phyloP scores from a whole-genome alignment of 2,888 invertebrate species.

The Andrena marginata region DNA sequence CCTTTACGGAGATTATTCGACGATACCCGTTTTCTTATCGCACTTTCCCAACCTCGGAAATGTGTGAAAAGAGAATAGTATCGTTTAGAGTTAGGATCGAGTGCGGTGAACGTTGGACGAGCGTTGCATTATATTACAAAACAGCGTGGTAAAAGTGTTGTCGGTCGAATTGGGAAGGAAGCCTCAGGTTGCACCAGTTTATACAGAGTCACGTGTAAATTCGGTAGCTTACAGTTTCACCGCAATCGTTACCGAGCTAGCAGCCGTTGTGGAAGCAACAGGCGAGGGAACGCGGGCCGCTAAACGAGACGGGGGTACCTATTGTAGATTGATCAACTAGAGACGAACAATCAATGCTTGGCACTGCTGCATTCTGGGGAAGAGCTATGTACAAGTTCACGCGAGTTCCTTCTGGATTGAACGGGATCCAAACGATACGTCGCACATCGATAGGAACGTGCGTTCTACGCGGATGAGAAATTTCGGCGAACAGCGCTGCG shows the following conservation, averaged over 20 bases:
- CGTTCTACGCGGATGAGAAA: background rate
- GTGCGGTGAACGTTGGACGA: conserved; percentile 29
- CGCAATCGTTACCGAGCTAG: conserved; percentile 10
- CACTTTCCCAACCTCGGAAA: conserved; percentile 3
- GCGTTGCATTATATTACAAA: conserved; percentile 13
- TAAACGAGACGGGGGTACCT: conserved; percentile 19
- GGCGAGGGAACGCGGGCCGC: conserved; percentile 19
- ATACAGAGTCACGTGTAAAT: background rate
- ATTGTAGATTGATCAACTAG: conserved; percentile 21
- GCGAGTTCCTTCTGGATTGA: conserved; percentile 46
- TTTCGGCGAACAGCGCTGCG: background rate
- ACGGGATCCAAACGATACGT: conserved; percentile 17
- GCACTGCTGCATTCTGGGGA: conserved; percentile 69
- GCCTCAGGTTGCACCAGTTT: conserved; percentile 8
- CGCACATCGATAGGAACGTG: conserved; percentile 9
- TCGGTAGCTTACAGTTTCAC: conserved; percentile 13
- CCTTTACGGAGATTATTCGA: conserved; percentile 3
- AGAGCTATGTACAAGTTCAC: conserved; percentile 79
- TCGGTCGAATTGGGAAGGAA: background rate
- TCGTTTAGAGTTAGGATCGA: conserved; percentile 20
- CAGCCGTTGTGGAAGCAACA: conserved; percentile 14
- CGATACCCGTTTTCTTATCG: conserved; percentile 37
- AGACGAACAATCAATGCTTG: conserved; percentile 69
- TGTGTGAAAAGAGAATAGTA: conserved; percentile 29
- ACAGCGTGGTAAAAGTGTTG: background rate